Base-by-base conservation (phyloP, 2,888 invertebrate genomes). In the Candidula unifasciata region DNA sequence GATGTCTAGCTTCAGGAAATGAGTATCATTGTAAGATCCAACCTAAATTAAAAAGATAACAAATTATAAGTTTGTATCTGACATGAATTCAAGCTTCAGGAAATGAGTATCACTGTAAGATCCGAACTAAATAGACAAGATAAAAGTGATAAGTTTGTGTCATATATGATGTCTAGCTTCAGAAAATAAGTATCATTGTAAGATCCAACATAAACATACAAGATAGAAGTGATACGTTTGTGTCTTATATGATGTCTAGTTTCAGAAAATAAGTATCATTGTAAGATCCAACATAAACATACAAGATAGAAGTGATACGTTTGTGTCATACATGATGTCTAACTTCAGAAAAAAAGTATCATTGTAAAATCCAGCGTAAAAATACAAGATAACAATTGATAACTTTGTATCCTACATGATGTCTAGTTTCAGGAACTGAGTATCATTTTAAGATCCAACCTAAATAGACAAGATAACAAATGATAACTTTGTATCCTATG, bases 11-110 rank as follows among this genome's bases (percentile, higher is more conserved):
- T 92, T 92, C 77, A 93, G 87, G 81, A 87, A 91, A 79, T 92
- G 87, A 1, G 91, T 90, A 86, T 93, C 92, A 82, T 93, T 92
- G 87, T 92, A 93, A 87, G 90, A 90, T 8, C 93, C 93, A 85
- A 92, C 90, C 92, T 93, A 88, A 1, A 66, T 5, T 33, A 27
- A 73, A 2, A 37, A 73, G 76, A 30, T 73, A 73, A 6, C 54
- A 21, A 60, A 54, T 30, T 27, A 13, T 24, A 44, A 35, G 37
- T 24, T 33, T 44, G 37, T n/a, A 68, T 79, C 57, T 24, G 13
- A 44, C 13, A 13, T 44, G 44, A 1, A 10, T 6, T 44, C 0
- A 10, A 1, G 44, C 54, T 52, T 77, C n/a, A 27, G 24, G 52
- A 27, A 18, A 27, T 77, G 77, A 27, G n/a, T 77, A 33, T 77